A percentile compares a stretch with the other conserved stretches of the same genome.
Conservation (phyloP, 2,797 vertebrate species). For the Phalloptychus januarius region DNA sequence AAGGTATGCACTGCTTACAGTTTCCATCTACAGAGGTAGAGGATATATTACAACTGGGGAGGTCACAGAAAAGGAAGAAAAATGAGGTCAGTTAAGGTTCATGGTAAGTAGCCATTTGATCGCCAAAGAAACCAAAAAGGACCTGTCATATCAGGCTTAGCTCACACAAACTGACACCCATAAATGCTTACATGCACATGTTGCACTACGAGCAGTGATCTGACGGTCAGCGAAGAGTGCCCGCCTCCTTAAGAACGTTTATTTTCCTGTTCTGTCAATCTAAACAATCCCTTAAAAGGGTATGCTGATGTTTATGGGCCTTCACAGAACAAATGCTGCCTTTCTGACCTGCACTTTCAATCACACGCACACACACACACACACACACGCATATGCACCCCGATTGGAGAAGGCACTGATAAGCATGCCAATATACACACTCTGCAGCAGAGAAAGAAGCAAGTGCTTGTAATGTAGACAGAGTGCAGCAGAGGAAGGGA, state of each 20-base stretch:
- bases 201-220: conserved; percentile 69
- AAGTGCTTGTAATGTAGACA: conserved; percentile 72
- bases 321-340: conserved; percentile 82
- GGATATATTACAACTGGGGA: conserved; percentile 27
- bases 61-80: conserved; percentile 15
- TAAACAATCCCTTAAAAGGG: conserved; percentile 90
- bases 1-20: conserved; percentile 46
- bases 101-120: conserved; percentile 52
- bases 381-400: conserved; percentile 24
- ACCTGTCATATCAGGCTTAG: conserved; percentile 64
- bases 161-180: conserved; percentile 50
- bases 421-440: conserved; percentile 33
- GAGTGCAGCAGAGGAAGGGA: conserved; percentile 32
- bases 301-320: conserved; percentile 84
- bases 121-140: conserved; percentile 52
- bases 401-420: background rate
- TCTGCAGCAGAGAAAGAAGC: conserved; percentile 67
- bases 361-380: conserved; percentile 6
- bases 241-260: conserved; percentile 83
- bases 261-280: conserved; percentile 83
- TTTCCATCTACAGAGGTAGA: conserved; percentile 28
- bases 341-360: conserved; percentile 71
- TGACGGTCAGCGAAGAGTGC: conserved; percentile 72
- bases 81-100: conserved; percentile 57
- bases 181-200: conserved; percentile 39